Percentiles rank a stretch among this genome's conserved stretches.
phyloP scores from a whole-genome alignment of 2,113 vertebrate genomes.

The Microcebus griseorufus region DNA sequence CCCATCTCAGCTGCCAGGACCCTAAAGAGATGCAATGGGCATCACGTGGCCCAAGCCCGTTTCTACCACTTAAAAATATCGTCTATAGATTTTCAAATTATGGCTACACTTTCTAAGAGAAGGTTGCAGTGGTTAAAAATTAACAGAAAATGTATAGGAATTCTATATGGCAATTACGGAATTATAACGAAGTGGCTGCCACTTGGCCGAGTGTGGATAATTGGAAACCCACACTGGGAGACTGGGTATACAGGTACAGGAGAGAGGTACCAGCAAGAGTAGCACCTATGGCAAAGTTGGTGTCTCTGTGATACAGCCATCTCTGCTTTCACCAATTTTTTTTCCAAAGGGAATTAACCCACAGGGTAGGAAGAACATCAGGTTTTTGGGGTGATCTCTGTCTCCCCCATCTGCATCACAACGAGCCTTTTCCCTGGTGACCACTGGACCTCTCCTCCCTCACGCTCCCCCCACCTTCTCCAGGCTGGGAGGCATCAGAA shows the following conservation, averaged over 20 bases:
- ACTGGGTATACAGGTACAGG: not conserved
- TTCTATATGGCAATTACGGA: conserved; percentile 20
- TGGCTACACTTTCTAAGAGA: conserved; percentile 56
- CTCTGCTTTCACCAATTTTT: not conserved
- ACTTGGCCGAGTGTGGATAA: conserved; percentile 49
- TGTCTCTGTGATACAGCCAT: not conserved
- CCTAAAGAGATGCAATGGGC: not conserved
- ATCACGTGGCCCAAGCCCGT: rapidly evolving
- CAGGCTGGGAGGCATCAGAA: not conserved
- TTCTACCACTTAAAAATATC: conserved; percentile 21
- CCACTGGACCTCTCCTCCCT: not conserved
- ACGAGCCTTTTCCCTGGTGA: not conserved
- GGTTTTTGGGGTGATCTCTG: no score
- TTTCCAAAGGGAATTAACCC: not conserved
- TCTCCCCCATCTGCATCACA: not conserved
- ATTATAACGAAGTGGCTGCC: conserved; percentile 67
- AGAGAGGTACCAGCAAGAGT: not conserved
- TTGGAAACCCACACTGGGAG: conserved; percentile 65
- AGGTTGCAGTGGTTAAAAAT: conserved; percentile 62
- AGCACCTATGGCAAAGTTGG: rapidly evolving
- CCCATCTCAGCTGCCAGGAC: rapidly evolving
- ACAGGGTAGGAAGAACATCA: not conserved
- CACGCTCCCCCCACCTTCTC: not conserved
- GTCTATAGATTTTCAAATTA: conserved; percentile 55
- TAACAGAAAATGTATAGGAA: conserved; percentile 50